phyloP scores from a whole-genome alignment of 2,888 invertebrate genomes.

The Hirtodrosophila trivittata region DNA sequence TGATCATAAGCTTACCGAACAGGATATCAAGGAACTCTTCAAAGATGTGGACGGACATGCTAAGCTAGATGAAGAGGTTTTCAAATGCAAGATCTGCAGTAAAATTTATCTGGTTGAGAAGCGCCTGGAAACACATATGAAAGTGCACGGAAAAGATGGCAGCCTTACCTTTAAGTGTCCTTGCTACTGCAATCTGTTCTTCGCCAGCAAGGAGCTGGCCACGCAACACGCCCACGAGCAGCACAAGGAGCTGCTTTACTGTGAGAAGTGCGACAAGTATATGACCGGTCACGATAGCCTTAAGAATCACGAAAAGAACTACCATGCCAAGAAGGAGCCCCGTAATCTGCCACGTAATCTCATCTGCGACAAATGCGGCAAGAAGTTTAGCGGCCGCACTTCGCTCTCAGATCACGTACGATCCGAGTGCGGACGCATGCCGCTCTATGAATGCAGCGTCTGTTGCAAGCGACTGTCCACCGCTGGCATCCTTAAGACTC shows the following conservation, averaged over 20 bases:
- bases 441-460: slow-evolving; percentile 81
- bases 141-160: slow-evolving; percentile 81
- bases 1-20: slow-evolving; percentile 75
- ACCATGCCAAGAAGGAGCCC: slow-evolving; percentile 64
- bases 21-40: slow-evolving; percentile 75
- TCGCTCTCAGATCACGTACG: slow-evolving; percentile 84
- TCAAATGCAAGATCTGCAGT: slow-evolving; percentile 81
- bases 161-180: slow-evolving; percentile 83
- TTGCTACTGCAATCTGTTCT: slow-evolving; percentile 83
- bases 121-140: slow-evolving; percentile 79
- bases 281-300: slow-evolving; percentile 84
- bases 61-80: slow-evolving; percentile 72
- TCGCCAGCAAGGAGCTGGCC: slow-evolving; percentile 82
- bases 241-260: slow-evolving; percentile 83
- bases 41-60: slow-evolving; percentile 71
- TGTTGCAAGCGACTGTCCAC: slow-evolving; percentile 84
- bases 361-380: slow-evolving; percentile 83
- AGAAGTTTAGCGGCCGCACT: slow-evolving; percentile 82
- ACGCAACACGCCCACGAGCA: slow-evolving; percentile 82
- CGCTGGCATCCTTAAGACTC: slow-evolving; percentile 84
- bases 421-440: slow-evolving; percentile 83
- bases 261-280: slow-evolving; percentile 84
- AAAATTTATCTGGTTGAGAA: slow-evolving; percentile 81
- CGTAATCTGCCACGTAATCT: slow-evolving; percentile 79
- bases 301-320: slow-evolving; percentile 83